Evolutionary conservation across 2,113 vertebrate genomes (phyloP), one percentile per base, ranked within the genome.

Genomic region (Ceyx melanurus): DNA sequence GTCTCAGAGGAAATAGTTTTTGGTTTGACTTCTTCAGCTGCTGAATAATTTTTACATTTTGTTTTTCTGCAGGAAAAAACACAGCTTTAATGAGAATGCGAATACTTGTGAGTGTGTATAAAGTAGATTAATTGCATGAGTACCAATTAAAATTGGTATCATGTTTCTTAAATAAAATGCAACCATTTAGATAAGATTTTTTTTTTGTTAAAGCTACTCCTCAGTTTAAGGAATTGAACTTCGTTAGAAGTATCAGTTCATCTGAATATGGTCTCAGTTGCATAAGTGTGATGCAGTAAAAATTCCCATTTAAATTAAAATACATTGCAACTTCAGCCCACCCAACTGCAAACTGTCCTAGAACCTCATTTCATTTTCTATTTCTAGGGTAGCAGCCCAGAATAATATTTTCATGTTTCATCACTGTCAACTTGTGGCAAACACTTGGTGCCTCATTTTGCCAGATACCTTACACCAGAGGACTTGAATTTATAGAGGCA

Each of bases 1-100:
- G 60, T 94, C 82, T 95, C 62, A 56, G n/a, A 80, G 81, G 81
- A 90, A 37, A 81, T n/a, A 67, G 11, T 79, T 94, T 72, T 95
- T 82, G 79, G 68, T 71, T 77, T 53, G 45, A 90, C 51, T 95
- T 94, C 40, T 93, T 79, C 76, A 54, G 28, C 31, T 86, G 48
- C 31, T 4, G 11, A 79, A 71, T 81, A 70, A 50, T 80, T 90
- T 84, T 89, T 81, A 6, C 50, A 31, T 83, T 90, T 85, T 71
- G 15, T 57, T 70, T 66, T 82, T 68, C 77, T 62, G 42, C 48
- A 57, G 71, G 46, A 68, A 81, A 65, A 60, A 8, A 19, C 37
- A 21, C 23, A n/a, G 13, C 3, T 60, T 68, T 71, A 67, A 19
- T 86, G 89, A 43, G n/a, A 88, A 48, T 62, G 48, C 56, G 62